Evolutionary conservation across 2,888 invertebrate species (phyloP), one percentile per base, ranked within the genome.

Genomic region (Protophormia terraenovae): DNA sequence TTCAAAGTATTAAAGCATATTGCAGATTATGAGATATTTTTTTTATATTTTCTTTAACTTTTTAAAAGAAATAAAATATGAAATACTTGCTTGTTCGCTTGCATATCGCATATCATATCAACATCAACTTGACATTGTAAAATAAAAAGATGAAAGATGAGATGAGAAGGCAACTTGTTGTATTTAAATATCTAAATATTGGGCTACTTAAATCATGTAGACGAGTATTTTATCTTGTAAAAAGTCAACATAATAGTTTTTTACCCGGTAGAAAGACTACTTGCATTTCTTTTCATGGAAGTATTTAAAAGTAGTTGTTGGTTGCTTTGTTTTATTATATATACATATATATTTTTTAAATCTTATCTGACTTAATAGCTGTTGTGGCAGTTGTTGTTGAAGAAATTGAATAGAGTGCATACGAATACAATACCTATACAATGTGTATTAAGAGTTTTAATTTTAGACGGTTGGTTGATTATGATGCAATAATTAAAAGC

Each of bases 401-500:
- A n/a, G n/a, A n/a, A 32, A 10, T 29, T 41, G 71, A 55, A 71
- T 80, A 71, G 19, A 58, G 45, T 66, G 58, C 29, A 58, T 72
- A 64, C 64, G 58, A 22, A 58, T 72, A 64, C 64, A 58, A 58
- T 27, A 10, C 22, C 29, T n/a, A n/a, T 16, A 41, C 12, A 45
- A 16, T 38, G 38, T 10, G 12, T 7, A 32, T 8, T 22, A 53
- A 27, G 14, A 14, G n/a, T 62, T 38, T 41, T 53, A n/a, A n/a
- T n/a, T 66, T 72, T 47, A 73, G 72, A 47, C 38, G 80, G 45
- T 67, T 75, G 47, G 72, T 14, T 75, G 75, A 47, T 47, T 66
- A 58, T 85, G 78, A 85, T 82, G 85, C 85, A 85, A 85, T 60
- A 82, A 85, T 85, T 85, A 85, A 78, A 75, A 81, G 41, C 38